Percentiles rank a stretch among this genome's conserved stretches.
These are phyloP conservation scores for Terebella lapidaria DNA, from an alignment of 2,888 invertebrate species.

Conservation along the genomic window DNA sequence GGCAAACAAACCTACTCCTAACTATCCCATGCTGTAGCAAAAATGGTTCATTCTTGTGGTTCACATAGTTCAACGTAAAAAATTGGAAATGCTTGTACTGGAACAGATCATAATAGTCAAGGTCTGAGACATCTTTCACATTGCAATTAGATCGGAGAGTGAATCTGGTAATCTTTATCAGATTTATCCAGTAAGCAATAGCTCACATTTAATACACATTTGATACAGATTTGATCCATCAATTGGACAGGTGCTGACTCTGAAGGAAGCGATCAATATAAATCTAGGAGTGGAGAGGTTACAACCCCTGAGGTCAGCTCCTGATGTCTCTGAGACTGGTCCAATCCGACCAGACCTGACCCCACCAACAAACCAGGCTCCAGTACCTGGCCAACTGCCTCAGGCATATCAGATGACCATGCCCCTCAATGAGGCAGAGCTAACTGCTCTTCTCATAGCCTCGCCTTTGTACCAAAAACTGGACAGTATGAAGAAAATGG, in stretches of 20 bases:
- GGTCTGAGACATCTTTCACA: too few species aligned
- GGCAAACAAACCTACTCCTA: too few species aligned
- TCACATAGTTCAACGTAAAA: too few species aligned
- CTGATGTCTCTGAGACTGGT: background rate
- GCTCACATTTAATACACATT: too few species aligned
- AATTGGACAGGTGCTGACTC: constrained; percentile 25
- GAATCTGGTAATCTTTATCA: too few species aligned
- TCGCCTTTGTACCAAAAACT: constrained; percentile 49
- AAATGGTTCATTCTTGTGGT: too few species aligned
- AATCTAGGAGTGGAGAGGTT: constrained; percentile 21
- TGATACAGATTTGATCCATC: too few species aligned
- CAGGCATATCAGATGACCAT: constrained; percentile 38
- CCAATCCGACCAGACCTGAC: background rate
- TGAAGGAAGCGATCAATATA: constrained; percentile 42
- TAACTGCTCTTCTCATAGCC: constrained; percentile 44
- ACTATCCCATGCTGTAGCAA: too few species aligned
- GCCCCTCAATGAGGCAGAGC: constrained; percentile 45
- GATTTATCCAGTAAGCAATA: too few species aligned
- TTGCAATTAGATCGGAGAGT: too few species aligned
- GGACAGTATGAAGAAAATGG: constrained; percentile 41
- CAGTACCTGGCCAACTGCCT: constrained; percentile 11
- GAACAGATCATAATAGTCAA: too few species aligned
- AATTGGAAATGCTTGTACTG: too few species aligned
- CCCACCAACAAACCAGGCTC: background rate
- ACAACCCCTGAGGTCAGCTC: background rate